Evolutionary conservation across 1,140 invertebrate species (phyloP), one percentile per base, ranked within the genome.

Genomic region (Trichoplusia ni): DNA sequence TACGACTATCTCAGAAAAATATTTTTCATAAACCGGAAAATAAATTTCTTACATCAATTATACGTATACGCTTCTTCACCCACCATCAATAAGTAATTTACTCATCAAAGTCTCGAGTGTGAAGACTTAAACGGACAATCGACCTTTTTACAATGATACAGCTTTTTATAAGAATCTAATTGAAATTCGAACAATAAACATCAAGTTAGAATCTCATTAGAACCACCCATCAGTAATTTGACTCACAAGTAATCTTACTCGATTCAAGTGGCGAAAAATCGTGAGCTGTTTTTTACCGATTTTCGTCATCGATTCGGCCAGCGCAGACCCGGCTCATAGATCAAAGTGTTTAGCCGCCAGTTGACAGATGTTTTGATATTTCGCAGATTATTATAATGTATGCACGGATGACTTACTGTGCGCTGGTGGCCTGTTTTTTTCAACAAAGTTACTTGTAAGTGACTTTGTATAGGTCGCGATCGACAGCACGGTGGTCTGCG

Each of bases 311-410:
- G 58, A 13, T 13, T 37, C 29, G 44, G 16, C 37, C 33, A 49
- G 58, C 66, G 64, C 67, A 54, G 51, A 68, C 42, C 63, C 51
- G 33, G 53, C 35, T 67, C 33, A 77, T 76, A 82, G 75, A 88
- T 88, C 84, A 88, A 87, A 90, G 76, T 69, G 56, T 46, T 59
- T 51, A 60, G 63, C 84, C 77, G 79, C 69, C 69, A 65, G 76
- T 82, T 86, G 84, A 88, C 84, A 85, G 75, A 86, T 86, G 82
- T 86, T 86, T 82, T 86, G 79, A 83, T 86, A 84, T 69, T 77
- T 84, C 72, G 64, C 77, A 80, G 74, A 86, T 84, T 81, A 81
- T 82, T 68, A 79, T 84, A 83, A 84, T 86, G 69, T 84, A 85
- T 86, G 73, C 84, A 85, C 69, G 79, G 82, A 84, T 85, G 84